A percentile compares a stretch with the other conserved stretches of the same genome.
These are phyloP conservation scores for Cyphomyrmex costatus DNA, from an alignment of 1,140 invertebrate genomes.

Conservation along the genomic window DNA sequence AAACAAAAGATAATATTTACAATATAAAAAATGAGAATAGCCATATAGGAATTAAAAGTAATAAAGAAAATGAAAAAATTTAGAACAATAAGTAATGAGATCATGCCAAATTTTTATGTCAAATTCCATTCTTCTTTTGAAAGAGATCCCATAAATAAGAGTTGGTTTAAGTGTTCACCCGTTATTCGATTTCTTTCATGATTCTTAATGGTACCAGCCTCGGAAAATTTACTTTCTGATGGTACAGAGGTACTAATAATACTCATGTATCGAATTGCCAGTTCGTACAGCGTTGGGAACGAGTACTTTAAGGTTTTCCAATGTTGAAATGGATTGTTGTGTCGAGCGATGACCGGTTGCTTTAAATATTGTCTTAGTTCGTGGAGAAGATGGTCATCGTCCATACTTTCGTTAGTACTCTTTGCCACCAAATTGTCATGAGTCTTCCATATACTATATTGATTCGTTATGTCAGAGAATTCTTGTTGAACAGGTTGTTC, in stretches of 20 bases:
- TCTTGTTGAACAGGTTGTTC: neutral
- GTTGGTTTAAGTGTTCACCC: neutral
- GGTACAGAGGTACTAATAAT: neutral
- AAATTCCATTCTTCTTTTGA: conserved; percentile 15
- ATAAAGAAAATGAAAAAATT: neutral
- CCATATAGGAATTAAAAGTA: neutral
- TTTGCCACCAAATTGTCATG: neutral
- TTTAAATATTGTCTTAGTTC: conserved; percentile 2
- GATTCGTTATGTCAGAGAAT: neutral
- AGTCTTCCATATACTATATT: neutral
- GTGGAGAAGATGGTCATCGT: neutral
- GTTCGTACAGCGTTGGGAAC: conserved; percentile 6
- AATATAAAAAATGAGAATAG: neutral
- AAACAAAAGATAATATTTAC: neutral
- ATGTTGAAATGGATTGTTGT: neutral
- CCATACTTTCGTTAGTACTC: neutral
- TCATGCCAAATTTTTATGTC: neutral
- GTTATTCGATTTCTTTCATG: neutral
- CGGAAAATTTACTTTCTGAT: neutral
- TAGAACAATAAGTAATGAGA: neutral
- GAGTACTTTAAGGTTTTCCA: neutral
- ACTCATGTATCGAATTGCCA: neutral
- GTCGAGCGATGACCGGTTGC: neutral
- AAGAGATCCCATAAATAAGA: conserved; percentile 2
- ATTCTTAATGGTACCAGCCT: neutral